Evolutionary conservation across 2,113 vertebrate species (phyloP), one percentile per base, ranked within the genome.

Genomic region (Boulengerochromis microlepis): DNA sequence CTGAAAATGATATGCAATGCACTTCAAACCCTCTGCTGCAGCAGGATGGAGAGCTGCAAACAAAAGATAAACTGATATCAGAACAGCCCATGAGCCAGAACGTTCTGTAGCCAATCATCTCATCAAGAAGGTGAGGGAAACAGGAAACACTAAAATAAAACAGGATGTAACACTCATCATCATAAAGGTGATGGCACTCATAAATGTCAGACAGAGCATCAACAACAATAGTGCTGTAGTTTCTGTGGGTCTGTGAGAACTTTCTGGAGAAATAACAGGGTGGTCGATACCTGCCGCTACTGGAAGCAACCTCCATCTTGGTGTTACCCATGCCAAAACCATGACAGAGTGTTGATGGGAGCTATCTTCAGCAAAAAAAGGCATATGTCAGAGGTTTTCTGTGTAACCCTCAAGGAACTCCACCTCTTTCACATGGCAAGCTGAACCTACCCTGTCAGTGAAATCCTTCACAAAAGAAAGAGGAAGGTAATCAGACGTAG

Each of bases 101-200:
- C 6, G 10, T 54, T 54, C 53, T 54, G 53, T 54, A 54, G n/a
- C 10, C 53, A 54, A 54, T 54, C 53, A 54, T 12, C 53, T 54
- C n/a, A 54, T 54, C 53, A 54, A 54, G 53, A 12, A 54, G n/a
- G 10, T 2, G 53, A 24, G 53, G n/a, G 22, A 56, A 56, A 56
- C 54, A 0, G 54, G 22, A 0, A 26, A 24, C 2, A 1, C 53
- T 56, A 8, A 56, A 3, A 56, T 56, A 24, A 56, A 56, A 56
- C 54, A 56, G 22, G 6, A 26, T 56, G 54, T 26, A 56, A 26
- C 11, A 56, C 54, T 56, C 54, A 56, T 56, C 54, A 0, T 26
- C 54, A 56, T 13, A 0, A 56, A 26, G 22, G 0, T 13, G 54
- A 56, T 26, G 54, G 11, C 22, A 56, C 11, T 56, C 6, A 24